Base-by-base conservation (phyloP, 1,140 invertebrate genomes). In the Lucilia sericata region DNA sequence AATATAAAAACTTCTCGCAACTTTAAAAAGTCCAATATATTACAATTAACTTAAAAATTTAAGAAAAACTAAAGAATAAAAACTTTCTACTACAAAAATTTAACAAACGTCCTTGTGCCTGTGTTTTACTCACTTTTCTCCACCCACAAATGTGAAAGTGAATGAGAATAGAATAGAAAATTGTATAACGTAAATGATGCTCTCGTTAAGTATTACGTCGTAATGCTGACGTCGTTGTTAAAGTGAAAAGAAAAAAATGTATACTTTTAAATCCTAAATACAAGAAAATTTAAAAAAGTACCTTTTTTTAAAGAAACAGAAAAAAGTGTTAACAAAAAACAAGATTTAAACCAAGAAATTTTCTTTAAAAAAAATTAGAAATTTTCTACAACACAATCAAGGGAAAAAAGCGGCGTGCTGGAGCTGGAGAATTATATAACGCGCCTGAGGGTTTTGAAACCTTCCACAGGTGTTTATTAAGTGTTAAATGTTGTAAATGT, bases 401-500 rank as follows among this genome's bases (percentile, higher is more conserved):
- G 3, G 5, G 19, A 51, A 78, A 84, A 70, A 49, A 7, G n/a
- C 83, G 84, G 78, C 84, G 84, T 84, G 84, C 84, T 84, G 84
- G 84, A 83, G 82, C 74, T 76, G 75, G 82, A 34, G 36, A 74
- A 74, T 34, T 34, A 5, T 36, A 19, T 49, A 60, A 83, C 74
- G 82, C 82, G 75, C 82, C 82, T 70, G 74, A 83, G 82, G 84
- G 74, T 84, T 25, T 74, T 36, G 12, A 47, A 81, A 70, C 83
- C 75, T 76, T 70, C 83, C 34, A 84, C 83, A 84, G 83, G 83
- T 84, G 83, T 74, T 81, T 81, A 83, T 83, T 74, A 55, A 47
- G 13, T 76, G 75, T 76, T 76, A 42, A 47, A 42, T 76, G 13
- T 49, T 83, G 5, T 42, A 42, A 42, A 42, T 42, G 55, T 70